Conservation (phyloP, 2,888 invertebrate species). For the Ypsolopha scabrella region DNA sequence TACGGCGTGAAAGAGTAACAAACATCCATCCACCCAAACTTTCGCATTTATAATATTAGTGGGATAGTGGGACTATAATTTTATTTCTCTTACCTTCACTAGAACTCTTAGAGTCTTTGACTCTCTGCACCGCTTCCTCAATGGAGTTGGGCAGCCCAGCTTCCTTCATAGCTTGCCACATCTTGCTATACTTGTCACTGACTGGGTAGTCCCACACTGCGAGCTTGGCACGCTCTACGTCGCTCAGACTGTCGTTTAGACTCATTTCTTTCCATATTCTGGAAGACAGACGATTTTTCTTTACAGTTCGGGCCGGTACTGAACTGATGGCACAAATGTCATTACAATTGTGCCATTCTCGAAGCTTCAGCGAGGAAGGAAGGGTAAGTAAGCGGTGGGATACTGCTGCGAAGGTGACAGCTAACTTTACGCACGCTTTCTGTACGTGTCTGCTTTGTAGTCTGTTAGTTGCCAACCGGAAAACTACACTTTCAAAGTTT, state of each 20-base stretch:
- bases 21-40: no score
- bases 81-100: constrained; percentile 53
- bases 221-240: constrained; percentile 90
- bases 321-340: not conserved
- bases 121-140: constrained; percentile 81
- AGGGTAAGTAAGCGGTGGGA: no score
- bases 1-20: no score
- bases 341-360: not conserved
- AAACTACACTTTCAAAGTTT: no score
- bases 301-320: no score
- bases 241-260: constrained; percentile 90
- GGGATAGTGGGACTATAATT: no score
- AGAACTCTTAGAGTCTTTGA: constrained; percentile 73
- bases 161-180: constrained; percentile 96
- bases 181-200: constrained; percentile 97
- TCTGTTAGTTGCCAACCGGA: no score
- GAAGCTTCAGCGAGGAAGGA: no score
- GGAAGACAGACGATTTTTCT: constrained; percentile 12
- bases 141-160: constrained; percentile 84
- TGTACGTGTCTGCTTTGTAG: no score
- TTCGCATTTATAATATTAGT: no score
- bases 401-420: no score
- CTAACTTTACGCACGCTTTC: no score
- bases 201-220: constrained; percentile 99
- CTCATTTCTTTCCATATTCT: constrained; percentile 99